Evolutionary conservation across 2,888 invertebrate genomes (phyloP).

Genomic region (Pediacus dermestoides): DNA sequence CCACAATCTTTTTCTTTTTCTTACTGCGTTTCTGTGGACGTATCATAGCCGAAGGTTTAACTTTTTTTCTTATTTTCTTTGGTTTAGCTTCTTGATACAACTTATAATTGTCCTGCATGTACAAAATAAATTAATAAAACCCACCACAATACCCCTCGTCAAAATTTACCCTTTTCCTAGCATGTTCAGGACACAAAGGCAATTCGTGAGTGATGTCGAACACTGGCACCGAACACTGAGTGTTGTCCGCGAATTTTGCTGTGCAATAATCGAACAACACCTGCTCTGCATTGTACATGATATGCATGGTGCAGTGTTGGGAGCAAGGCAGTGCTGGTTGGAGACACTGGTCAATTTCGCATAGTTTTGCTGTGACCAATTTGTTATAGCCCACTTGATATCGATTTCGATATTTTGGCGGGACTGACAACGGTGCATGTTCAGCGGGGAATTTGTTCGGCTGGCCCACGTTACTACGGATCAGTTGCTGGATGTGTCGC

Average conservation of each 20-base stretch:
- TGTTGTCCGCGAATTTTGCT: constrained; percentile 74
- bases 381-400: constrained; percentile 25
- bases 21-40: constrained; percentile 58
- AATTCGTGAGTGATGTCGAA: constrained; percentile 75
- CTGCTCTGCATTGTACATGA: constrained; percentile 82
- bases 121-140: constrained; percentile 6
- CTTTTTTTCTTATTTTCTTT: constrained; percentile 62
- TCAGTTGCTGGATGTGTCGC: constrained; percentile 45
- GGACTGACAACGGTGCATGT: neutral
- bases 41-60: constrained; percentile 55
- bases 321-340: constrained; percentile 68
- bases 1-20: constrained; percentile 51
- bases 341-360: constrained; percentile 36
- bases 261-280: constrained; percentile 70
- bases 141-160: neutral
- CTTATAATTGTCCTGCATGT: constrained; percentile 72
- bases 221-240: constrained; percentile 74
- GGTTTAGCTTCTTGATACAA: constrained; percentile 73
- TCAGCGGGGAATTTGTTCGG: constrained; percentile 31
- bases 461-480: constrained; percentile 50
- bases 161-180: constrained; percentile 67
- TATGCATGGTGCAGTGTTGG: constrained; percentile 79
- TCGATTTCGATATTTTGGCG: constrained; percentile 11
- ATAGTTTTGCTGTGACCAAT: constrained; percentile 32
- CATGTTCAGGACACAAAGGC: constrained; percentile 83